A percentile compares a stretch with the other conserved stretches of the same genome.
These are phyloP conservation scores for Leguminivora glycinivorella DNA, from an alignment of 1,140 invertebrate genomes.

Conservation along the genomic window DNA sequence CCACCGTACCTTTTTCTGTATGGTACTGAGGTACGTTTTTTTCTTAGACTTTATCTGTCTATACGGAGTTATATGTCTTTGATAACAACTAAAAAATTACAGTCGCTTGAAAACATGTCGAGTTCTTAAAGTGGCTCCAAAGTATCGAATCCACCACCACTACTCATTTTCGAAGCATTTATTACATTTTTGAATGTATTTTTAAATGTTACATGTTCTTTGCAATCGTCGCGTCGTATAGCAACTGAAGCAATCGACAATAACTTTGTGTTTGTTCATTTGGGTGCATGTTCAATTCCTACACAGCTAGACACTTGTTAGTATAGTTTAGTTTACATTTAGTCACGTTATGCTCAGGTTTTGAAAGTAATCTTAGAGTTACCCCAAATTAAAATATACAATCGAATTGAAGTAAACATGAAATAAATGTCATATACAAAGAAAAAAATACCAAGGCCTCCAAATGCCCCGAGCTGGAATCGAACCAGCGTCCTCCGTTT, in stretches of 20 bases:
- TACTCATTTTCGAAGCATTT: slow-evolving; percentile 49
- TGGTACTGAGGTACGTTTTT: too few relatives aligned
- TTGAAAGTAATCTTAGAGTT: too few relatives aligned
- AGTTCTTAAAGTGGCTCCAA: neutral
- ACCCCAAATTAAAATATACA: too few relatives aligned
- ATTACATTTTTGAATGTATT: slow-evolving; percentile 55
- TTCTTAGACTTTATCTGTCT: too few relatives aligned
- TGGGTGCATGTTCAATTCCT: slow-evolving; percentile 30
- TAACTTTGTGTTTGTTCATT: slow-evolving; percentile 48
- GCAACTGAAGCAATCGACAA: slow-evolving; percentile 61
- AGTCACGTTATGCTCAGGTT: slow-evolving; percentile 26
- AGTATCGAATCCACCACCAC: neutral
- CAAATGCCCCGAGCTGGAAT: too few relatives aligned
- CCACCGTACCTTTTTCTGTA: too few relatives aligned
- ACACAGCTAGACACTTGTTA: slow-evolving; percentile 38
- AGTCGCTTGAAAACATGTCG: neutral
- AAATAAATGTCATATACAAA: too few relatives aligned
- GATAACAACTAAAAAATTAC: too few relatives aligned
- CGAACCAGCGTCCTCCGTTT: too few relatives aligned
- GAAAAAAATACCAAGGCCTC: too few relatives aligned
- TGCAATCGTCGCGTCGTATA: slow-evolving; percentile 34
- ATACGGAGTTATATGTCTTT: too few relatives aligned
- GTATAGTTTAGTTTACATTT: slow-evolving; percentile 32
- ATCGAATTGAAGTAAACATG: too few relatives aligned
- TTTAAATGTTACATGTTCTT: slow-evolving; percentile 49